These are phyloP conservation scores for Onychomys torridus DNA, from an alignment of 2,797 vertebrate genomes.

Conservation along the genomic window DNA sequence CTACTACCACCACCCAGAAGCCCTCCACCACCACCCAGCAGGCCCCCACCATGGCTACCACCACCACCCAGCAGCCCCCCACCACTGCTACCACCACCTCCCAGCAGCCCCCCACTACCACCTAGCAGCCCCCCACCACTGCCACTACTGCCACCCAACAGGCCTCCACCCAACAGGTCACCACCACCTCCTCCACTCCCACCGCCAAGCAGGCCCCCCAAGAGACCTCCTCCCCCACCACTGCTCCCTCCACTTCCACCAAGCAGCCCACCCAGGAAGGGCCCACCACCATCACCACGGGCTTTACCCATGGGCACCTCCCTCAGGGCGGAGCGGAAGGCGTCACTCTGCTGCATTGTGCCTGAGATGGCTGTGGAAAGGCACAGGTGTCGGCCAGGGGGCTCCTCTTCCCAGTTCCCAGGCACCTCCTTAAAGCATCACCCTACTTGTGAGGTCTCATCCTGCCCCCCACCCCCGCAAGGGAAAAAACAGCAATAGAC, in stretches of 20 bases:
- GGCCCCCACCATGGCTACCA: background rate
- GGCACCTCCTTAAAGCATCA: background rate
- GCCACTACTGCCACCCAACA: background rate
- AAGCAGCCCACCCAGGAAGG: constrained; percentile 78
- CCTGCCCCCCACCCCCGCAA: background rate
- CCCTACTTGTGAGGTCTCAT: background rate
- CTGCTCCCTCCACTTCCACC: constrained; percentile 76
- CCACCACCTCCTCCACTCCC: constrained; percentile 68
- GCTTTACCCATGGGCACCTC: constrained; percentile 76
- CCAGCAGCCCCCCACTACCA: constrained; percentile 38
- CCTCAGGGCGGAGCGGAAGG: constrained; percentile 69
- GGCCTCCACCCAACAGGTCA: constrained; percentile 60
- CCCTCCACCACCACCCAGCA: constrained; percentile 41
- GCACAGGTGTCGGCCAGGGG: background rate
- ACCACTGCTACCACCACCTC: background rate
- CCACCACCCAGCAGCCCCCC: background rate
- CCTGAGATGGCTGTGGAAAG: constrained; percentile 79
- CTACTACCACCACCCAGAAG: constrained; percentile 27
- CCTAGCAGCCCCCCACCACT: background rate
- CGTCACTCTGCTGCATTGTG: constrained; percentile 32
- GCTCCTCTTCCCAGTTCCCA: background rate
- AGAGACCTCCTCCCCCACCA: constrained; percentile 70
- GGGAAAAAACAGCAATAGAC: background rate
- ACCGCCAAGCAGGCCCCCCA: constrained; percentile 81
- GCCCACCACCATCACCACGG: constrained; percentile 73